Evolutionary conservation across 1,140 invertebrate species (phyloP).

Genomic region (Bacillus rossius): DNA sequence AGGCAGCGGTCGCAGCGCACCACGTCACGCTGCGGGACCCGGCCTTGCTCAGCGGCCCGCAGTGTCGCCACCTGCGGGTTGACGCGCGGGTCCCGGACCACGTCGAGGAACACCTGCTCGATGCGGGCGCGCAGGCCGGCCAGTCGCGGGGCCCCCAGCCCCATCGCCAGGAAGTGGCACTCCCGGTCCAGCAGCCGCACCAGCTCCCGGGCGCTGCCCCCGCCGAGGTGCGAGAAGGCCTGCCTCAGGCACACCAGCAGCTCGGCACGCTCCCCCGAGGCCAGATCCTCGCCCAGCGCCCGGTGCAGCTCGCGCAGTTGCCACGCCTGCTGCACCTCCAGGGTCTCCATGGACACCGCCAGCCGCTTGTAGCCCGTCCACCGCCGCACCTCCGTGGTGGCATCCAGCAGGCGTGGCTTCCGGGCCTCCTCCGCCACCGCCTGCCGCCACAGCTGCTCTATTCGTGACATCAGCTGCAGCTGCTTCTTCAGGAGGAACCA

Average conservation of each 20-base stretch:
- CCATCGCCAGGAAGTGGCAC: constrained; percentile 48
- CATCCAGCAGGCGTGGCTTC: constrained; percentile 35
- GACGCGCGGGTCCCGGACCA: constrained; percentile 48
- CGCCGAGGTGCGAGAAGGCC: constrained; percentile 47
- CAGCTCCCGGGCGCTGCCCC: constrained; percentile 43
- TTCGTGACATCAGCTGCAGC: constrained; percentile 52
- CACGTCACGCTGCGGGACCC: too few species aligned
- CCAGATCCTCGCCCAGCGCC: constrained; percentile 44
- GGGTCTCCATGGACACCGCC: constrained; percentile 54
- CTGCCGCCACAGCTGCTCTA: constrained; percentile 51
- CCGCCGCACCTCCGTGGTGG: constrained; percentile 49
- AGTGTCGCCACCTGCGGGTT: constrained; percentile 39
- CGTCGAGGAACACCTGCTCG: constrained; percentile 34
- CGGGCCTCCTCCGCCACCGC: constrained; percentile 46
- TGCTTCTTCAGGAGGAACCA: constrained; percentile 55
- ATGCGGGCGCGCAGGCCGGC: constrained; percentile 53
- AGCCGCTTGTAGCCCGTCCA: constrained; percentile 55
- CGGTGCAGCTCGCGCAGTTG: constrained; percentile 53
- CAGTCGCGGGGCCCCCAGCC: constrained; percentile 43
- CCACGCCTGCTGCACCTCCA: constrained; percentile 57
- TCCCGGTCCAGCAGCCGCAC: constrained; percentile 54
- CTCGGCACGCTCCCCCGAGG: constrained; percentile 48
- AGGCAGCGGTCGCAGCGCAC: too few species aligned
- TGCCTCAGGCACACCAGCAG: constrained; percentile 51
- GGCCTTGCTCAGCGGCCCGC: constrained; percentile 29